Percentiles rank a stretch among this genome's conserved stretches.
phyloP scores from a whole-genome alignment of 2,888 invertebrate species.

The Marasmarcha lunaedactyla region DNA sequence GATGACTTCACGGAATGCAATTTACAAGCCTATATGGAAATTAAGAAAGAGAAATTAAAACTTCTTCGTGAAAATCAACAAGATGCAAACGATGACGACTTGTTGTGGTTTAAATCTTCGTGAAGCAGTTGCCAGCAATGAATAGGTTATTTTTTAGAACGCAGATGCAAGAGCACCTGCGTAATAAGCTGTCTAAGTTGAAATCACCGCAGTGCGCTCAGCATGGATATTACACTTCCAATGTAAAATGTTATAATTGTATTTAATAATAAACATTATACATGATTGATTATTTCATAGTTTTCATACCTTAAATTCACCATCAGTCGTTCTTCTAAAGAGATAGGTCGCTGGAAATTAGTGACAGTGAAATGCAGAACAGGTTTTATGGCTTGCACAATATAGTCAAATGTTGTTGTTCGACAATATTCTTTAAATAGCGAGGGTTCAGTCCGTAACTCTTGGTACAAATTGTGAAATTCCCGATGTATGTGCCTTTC shows the following conservation, averaged over 20 bases:
- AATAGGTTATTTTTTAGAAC: slow-evolving; percentile 21
- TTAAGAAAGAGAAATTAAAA: too few species aligned
- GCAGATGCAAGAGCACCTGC: slow-evolving; percentile 20
- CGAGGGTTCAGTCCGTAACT: slow-evolving; percentile 14
- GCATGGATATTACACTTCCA: slow-evolving; percentile 15
- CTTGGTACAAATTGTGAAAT: slow-evolving; percentile 15
- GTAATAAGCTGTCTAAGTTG: slow-evolving; percentile 19
- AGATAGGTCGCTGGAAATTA: slow-evolving; percentile 16
- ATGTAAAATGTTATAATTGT: not conserved
- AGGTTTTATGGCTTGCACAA: slow-evolving; percentile 15
- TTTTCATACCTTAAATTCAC: slow-evolving; percentile 17
- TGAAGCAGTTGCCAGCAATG: slow-evolving; percentile 19
- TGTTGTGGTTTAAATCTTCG: too few species aligned
- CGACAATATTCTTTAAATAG: slow-evolving; percentile 13
- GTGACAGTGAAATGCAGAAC: slow-evolving; percentile 13
- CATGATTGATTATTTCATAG: slow-evolving; percentile 10
- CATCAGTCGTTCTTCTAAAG: slow-evolving; percentile 16
- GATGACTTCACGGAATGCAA: too few species aligned
- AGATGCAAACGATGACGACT: too few species aligned
- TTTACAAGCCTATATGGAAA: too few species aligned
- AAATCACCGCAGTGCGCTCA: slow-evolving; percentile 10
- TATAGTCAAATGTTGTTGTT: slow-evolving; percentile 12
- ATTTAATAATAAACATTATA: slow-evolving; percentile 11
- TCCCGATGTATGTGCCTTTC: slow-evolving; percentile 14
- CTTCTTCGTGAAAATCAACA: too few species aligned